phyloP scores from a whole-genome alignment of 2,888 invertebrate species.

The Achlya flavicornis region DNA sequence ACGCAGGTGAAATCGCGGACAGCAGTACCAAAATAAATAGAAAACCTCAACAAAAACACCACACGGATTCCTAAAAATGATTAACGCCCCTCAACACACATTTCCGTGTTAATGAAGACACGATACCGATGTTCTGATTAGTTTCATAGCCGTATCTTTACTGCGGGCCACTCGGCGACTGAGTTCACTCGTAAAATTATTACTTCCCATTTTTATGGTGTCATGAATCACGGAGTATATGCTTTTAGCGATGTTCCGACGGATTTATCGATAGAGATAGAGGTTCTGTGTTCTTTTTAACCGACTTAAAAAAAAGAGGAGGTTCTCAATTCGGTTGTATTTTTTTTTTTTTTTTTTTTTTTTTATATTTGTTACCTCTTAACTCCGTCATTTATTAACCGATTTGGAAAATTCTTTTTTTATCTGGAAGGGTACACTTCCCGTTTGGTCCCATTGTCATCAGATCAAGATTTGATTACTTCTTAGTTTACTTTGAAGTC shows the following conservation, averaged over 20 bases:
- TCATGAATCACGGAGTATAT: neutral
- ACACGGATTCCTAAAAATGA: slow-evolving; percentile 36
- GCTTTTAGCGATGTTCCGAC: neutral
- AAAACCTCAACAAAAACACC: neutral
- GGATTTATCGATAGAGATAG: neutral
- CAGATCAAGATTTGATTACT: too few relatives aligned
- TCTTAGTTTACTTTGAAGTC: too few relatives aligned
- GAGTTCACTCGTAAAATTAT: slow-evolving; percentile 25
- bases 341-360: too few relatives aligned
- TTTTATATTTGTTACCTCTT: too few relatives aligned
- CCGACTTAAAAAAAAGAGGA: too few relatives aligned
- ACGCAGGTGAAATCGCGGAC: too few relatives aligned
- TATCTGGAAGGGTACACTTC: too few relatives aligned
- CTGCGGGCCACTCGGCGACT: slow-evolving; percentile 31
- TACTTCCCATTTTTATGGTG: slow-evolving; percentile 20
- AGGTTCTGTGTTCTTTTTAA: neutral
- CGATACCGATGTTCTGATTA: slow-evolving; percentile 25
- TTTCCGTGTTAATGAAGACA: slow-evolving; percentile 31
- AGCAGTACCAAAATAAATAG: too few relatives aligned
- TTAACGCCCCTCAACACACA: slow-evolving; percentile 32
- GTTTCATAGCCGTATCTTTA: slow-evolving; percentile 32
- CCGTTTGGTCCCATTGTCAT: too few relatives aligned
- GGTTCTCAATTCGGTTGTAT: too few relatives aligned
- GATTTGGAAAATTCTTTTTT: too few relatives aligned
- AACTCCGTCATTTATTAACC: too few relatives aligned